A percentile compares a stretch with the other conserved stretches of the same genome.
Conservation (phyloP, 2,113 vertebrate genomes). For the Atrichornis clamosus region DNA sequence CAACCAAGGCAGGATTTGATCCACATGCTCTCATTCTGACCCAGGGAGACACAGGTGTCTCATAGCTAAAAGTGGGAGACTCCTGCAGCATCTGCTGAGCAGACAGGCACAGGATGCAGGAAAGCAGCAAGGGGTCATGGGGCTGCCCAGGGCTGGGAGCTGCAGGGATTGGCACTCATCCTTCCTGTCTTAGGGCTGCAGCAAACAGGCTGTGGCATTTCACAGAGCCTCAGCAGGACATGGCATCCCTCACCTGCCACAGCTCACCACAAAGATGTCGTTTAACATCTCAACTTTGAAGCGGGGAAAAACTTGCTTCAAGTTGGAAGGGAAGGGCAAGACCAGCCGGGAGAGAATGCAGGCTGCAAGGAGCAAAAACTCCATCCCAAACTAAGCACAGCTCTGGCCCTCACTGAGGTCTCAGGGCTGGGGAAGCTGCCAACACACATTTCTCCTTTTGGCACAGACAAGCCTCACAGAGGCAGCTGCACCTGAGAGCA, state of each 20-base stretch:
- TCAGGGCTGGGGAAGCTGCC: background rate
- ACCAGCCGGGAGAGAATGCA: background rate
- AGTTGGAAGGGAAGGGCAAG: background rate
- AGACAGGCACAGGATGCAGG: accelerated
- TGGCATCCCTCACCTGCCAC: background rate
- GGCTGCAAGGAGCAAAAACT: background rate
- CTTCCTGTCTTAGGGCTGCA: background rate
- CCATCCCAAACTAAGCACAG: background rate
- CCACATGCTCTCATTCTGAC: accelerated
- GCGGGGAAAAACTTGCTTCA: background rate
- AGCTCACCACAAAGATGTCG: background rate
- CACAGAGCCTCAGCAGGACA: background rate
- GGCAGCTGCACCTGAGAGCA: background rate
- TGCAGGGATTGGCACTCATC: accelerated
- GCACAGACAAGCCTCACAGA: background rate
- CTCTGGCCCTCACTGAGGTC: background rate
- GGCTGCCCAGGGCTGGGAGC: background rate
- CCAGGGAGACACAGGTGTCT: background rate
- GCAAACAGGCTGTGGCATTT: background rate
- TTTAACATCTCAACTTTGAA: background rate
- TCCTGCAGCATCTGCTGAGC: background rate
- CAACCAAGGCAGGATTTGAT: background rate
- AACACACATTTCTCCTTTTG: background rate
- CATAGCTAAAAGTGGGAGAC: background rate
- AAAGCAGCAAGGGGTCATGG: background rate